A percentile compares a stretch with the other conserved stretches of the same genome.
phyloP scores from a whole-genome alignment of 1,140 invertebrate species.

The Drosophila athabasca region DNA sequence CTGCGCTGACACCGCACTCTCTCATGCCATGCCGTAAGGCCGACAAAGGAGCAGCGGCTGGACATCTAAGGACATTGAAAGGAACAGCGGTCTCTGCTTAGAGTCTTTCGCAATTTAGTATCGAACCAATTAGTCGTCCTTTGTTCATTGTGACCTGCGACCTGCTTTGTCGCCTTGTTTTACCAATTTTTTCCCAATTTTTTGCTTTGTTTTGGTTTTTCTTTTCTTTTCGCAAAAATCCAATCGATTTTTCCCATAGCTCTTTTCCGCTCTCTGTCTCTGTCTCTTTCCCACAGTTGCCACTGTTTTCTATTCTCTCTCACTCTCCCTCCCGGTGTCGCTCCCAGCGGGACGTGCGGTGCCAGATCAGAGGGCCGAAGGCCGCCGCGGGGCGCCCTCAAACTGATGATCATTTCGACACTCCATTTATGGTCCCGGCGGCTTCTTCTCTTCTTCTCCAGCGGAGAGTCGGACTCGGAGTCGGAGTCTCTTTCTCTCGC shows the following conservation, averaged over 20 bases:
- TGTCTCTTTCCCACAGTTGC: conserved; percentile 16
- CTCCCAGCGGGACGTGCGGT: conserved; percentile 59
- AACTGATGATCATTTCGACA: conserved; percentile 74
- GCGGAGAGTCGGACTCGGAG: not conserved
- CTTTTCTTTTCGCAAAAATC: conserved; percentile 34
- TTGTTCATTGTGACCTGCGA: conserved; percentile 48
- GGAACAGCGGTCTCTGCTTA: conserved; percentile 20
- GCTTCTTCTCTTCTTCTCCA: conserved; percentile 23
- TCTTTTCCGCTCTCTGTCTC: not conserved
- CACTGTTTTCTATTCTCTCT: conserved; percentile 27
- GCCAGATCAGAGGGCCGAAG: conserved; percentile 47
- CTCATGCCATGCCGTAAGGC: no score
- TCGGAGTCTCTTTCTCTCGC: not conserved
- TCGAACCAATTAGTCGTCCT: conserved; percentile 56
- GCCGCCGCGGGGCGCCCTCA: conserved; percentile 57
- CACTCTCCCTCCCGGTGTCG: not conserved
- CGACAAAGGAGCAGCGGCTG: conserved; percentile 19
- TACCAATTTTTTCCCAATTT: no score
- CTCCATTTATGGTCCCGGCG: conserved; percentile 59
- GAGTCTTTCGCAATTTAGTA: conserved; percentile 45
- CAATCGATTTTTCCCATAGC: conserved; percentile 44
- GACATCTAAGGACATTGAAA: conserved; percentile 26
- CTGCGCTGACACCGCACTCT: no score
- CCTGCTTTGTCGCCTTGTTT: not conserved
- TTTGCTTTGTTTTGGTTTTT: conserved; percentile 2